Base-by-base conservation (phyloP, 2,888 invertebrate species). In the Lasioglossum malachurum region DNA sequence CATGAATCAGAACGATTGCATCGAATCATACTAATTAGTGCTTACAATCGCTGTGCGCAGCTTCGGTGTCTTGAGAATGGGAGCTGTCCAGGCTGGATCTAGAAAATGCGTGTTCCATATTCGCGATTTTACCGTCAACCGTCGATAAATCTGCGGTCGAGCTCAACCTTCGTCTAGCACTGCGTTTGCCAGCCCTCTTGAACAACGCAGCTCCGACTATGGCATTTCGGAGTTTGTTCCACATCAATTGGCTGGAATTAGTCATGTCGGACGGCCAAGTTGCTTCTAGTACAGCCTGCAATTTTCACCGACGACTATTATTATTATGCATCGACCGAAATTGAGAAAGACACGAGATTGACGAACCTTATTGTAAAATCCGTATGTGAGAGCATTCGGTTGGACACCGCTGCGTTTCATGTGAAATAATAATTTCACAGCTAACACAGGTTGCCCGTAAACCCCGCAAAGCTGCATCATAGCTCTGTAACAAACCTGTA, bases 381-480 rank as follows among this genome's bases (percentile, higher is more conserved):
- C 99, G 93, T 99, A 99, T 0, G 99, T 99, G 78, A 99, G 97
- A 16, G 99, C 99, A 95, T 99, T 99, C 0, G 99, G 99, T 94
- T 98, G 98, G 64, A 99, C 97, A 0, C 99, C 99, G 64, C 98
- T 98, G 35, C 98, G 97, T 95, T 99, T 99, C 99, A 99, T 99
- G 72, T 98, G 97, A 94, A 98, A 98, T 91, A 98, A 96, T 75
- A 98, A 96, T 93, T 99, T 98, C 1, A 99, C 99, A 1, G 99
- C 99, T 92, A 99, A 96, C 82, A 99, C 97, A 0, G 99, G 99
- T 94, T 98, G 97, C 82, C 98, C 98, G 95, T 99, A 98, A 89
- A 98, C 97, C 10, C 99, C 99, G 95, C 99, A 99, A 41, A 99
- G 96, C 95, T 99, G 99, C 98, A 99, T 99, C 97, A 99, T 98